Percentiles rank a stretch among this genome's conserved stretches.
phyloP scores from a whole-genome alignment of 1,140 invertebrate species.

The Drosophila malerkotliana region DNA sequence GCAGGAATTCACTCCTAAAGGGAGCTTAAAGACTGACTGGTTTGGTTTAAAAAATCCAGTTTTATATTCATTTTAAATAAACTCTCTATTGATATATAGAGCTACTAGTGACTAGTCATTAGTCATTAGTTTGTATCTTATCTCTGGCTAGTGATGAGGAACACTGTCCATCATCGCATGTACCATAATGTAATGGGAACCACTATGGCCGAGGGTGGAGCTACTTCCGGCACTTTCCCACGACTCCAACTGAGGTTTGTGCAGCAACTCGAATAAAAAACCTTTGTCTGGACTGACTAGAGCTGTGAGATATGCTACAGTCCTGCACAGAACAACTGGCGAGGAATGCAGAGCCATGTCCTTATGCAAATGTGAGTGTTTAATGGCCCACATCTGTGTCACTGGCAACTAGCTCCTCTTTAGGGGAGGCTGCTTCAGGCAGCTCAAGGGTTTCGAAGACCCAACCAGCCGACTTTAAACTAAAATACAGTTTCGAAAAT shows the following conservation, averaged over 20 bases:
- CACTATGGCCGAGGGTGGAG: slow-evolving; percentile 31
- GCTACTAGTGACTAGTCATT: background rate
- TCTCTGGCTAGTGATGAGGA: background rate
- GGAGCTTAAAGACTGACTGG: background rate
- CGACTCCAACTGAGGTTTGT: slow-evolving; percentile 69
- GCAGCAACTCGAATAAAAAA: slow-evolving; percentile 59
- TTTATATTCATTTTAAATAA: background rate
- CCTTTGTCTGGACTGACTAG: slow-evolving; percentile 36
- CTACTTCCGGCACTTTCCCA: slow-evolving; percentile 69
- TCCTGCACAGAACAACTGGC: slow-evolving; percentile 56
- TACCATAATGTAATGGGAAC: slow-evolving; percentile 28
- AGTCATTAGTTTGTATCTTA: background rate
- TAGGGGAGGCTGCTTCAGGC: background rate
- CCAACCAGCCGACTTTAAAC: too few relatives aligned
- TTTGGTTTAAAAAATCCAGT: slow-evolving; percentile 1
- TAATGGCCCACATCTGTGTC: slow-evolving; percentile 45
- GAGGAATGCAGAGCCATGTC: slow-evolving; percentile 24
- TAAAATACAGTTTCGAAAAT: too few relatives aligned
- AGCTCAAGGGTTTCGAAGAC: too few relatives aligned
- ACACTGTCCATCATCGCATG: slow-evolving; percentile 13
- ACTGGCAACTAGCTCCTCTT: slow-evolving; percentile 59
- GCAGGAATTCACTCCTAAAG: background rate
- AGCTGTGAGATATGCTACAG: slow-evolving; percentile 68
- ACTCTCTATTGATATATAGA: background rate
- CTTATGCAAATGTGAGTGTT: slow-evolving; percentile 14